phyloP scores from a whole-genome alignment of 2,888 invertebrate species.

The Eledone cirrhosa region DNA sequence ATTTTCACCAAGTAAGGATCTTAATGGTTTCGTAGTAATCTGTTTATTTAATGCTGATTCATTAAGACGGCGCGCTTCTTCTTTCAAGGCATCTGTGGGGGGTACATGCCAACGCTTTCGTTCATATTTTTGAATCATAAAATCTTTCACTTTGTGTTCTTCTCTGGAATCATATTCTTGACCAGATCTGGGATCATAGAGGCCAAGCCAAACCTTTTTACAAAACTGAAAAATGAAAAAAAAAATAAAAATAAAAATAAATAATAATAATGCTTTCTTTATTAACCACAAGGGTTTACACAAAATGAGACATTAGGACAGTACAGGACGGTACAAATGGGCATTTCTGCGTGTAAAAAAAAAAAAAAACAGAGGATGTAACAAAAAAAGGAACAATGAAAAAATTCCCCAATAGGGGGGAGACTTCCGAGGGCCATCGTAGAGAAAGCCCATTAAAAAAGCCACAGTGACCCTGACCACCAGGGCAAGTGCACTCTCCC shows the following conservation, averaged over 20 bases:
- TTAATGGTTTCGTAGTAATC: conserved; percentile 66
- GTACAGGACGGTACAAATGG: too few relatives aligned
- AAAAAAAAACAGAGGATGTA: too few relatives aligned
- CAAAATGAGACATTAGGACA: too few relatives aligned
- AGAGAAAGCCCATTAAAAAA: too few relatives aligned
- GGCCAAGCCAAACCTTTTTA: conserved; percentile 89
- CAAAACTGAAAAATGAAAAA: conserved; percentile 73
- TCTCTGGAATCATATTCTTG: conserved; percentile 78
- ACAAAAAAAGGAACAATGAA: too few relatives aligned
- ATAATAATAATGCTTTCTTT: background rate
- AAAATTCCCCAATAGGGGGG: too few relatives aligned
- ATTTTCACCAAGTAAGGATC: conserved; percentile 64
- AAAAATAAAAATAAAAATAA: background rate
- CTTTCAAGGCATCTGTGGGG: conserved; percentile 67
- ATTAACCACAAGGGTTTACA: too few relatives aligned
- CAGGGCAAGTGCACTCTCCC: too few relatives aligned
- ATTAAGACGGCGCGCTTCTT: conserved; percentile 62
- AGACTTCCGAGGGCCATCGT: too few relatives aligned
- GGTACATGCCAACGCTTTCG: conserved; percentile 78
- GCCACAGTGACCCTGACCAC: too few relatives aligned
- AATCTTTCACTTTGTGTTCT: conserved; percentile 89
- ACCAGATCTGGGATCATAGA: conserved; percentile 72
- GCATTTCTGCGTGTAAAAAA: too few relatives aligned
- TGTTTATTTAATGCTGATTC: conserved; percentile 55
- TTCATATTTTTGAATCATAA: conserved; percentile 95